Conservation (phyloP, 2,113 vertebrate genomes). For the Phyllostomus hastatus region DNA sequence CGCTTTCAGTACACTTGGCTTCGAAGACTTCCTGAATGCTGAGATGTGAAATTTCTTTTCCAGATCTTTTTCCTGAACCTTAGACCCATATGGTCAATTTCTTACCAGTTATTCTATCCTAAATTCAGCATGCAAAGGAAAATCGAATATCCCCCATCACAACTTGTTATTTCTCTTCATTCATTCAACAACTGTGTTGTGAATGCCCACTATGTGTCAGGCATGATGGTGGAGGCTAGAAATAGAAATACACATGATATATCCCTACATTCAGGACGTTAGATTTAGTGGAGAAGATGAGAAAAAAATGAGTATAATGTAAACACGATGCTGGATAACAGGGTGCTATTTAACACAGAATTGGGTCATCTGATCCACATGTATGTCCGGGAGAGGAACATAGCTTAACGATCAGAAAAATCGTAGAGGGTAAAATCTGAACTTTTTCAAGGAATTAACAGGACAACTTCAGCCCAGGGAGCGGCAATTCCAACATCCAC, state of each 20-base stretch:
- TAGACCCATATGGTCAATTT: background rate
- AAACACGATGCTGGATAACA: background rate
- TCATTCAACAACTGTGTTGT: background rate
- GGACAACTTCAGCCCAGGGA: background rate
- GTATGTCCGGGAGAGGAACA: background rate
- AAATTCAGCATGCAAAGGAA: background rate
- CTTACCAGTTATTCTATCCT: background rate
- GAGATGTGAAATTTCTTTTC: background rate
- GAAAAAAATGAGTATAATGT: background rate
- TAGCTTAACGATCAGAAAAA: background rate
- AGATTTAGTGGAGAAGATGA: background rate
- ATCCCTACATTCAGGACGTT: background rate
- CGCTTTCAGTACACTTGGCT: background rate
- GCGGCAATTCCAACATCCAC: background rate
- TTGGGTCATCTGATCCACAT: background rate
- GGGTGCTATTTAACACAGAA: too few relatives aligned
- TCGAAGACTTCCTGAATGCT: background rate
- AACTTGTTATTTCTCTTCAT: background rate
- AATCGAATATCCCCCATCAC: background rate
- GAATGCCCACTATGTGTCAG: background rate
- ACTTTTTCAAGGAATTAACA: background rate
- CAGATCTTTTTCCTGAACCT: background rate
- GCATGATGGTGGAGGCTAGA: background rate
- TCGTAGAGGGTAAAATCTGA: background rate
- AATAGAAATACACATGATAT: background rate